Conservation (phyloP, 2,797 vertebrate species). For the Sebastes itinus region DNA sequence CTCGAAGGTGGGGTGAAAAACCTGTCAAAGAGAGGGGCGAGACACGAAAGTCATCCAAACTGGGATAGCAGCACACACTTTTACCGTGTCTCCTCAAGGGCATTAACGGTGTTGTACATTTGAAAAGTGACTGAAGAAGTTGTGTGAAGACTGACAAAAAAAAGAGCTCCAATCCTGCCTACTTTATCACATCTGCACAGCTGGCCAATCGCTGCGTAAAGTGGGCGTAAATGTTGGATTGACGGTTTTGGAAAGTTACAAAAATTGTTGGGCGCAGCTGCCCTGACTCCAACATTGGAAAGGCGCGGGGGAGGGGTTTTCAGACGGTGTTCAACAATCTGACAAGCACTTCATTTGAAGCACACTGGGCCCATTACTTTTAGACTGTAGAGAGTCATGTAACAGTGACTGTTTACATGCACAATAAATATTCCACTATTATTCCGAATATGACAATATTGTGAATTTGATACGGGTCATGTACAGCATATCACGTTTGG, state of each 20-base stretch:
- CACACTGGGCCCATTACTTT: not conserved
- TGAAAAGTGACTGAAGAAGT: not conserved
- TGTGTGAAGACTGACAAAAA: not conserved
- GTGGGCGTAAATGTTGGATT: not conserved
- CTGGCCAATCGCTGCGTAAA: not conserved
- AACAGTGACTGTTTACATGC: too few relatives aligned
- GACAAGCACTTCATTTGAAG: not conserved
- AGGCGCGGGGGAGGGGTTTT: not conserved
- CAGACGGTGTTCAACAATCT: not conserved
- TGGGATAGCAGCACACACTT: not conserved
- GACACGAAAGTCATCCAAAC: not conserved
- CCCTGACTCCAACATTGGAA: not conserved
- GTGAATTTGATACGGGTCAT: too few relatives aligned
- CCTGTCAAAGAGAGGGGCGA: not conserved
- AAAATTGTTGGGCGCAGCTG: not conserved
- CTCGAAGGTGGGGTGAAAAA: not conserved
- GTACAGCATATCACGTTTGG: not conserved
- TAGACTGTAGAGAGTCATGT: not conserved
- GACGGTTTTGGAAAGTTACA: not conserved
- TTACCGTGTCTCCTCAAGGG: not conserved
- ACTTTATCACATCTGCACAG: not conserved
- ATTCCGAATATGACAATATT: too few relatives aligned
- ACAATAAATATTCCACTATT: too few relatives aligned
- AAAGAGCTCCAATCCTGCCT: not conserved
- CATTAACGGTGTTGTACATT: not conserved